Evolutionary conservation across 1,140 invertebrate genomes (phyloP).

Genomic region (Bombus impatiens): DNA sequence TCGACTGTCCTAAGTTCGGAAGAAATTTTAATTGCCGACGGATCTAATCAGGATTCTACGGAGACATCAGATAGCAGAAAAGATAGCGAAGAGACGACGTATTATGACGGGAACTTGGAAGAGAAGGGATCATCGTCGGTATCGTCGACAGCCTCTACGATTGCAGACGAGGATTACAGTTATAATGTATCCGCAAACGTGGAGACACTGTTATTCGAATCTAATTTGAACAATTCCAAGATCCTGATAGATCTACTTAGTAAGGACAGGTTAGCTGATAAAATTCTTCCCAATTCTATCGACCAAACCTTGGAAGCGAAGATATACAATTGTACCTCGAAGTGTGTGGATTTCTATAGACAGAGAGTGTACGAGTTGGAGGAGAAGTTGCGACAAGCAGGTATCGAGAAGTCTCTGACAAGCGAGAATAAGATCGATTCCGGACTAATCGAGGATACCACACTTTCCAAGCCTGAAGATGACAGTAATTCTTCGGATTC

Average conservation of each 20-base stretch:
- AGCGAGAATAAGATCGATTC: conserved; percentile 60
- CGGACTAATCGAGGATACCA: conserved; percentile 30
- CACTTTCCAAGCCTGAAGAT: background rate
- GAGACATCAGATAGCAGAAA: background rate
- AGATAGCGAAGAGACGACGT: background rate
- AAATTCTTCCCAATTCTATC: background rate
- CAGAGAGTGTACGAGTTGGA: background rate
- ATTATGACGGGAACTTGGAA: conserved; percentile 11
- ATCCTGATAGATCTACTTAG: background rate
- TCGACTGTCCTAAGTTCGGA: background rate
- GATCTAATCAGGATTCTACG: background rate
- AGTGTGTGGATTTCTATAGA: background rate
- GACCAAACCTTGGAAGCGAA: too few relatives aligned
- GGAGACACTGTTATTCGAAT: conserved; percentile 19
- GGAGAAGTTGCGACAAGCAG: background rate
- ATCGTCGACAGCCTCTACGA: background rate
- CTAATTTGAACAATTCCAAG: background rate
- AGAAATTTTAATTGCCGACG: background rate
- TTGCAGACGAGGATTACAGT: background rate
- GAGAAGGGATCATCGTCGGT: background rate
- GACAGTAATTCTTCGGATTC: background rate
- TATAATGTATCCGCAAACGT: background rate
- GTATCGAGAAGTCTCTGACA: background rate
- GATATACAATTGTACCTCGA: background rate
- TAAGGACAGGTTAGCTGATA: background rate